Percentiles rank a stretch among this genome's conserved stretches.
Evolutionary conservation across 2,113 vertebrate genomes (phyloP).

Genomic region (Otus sunia): DNA sequence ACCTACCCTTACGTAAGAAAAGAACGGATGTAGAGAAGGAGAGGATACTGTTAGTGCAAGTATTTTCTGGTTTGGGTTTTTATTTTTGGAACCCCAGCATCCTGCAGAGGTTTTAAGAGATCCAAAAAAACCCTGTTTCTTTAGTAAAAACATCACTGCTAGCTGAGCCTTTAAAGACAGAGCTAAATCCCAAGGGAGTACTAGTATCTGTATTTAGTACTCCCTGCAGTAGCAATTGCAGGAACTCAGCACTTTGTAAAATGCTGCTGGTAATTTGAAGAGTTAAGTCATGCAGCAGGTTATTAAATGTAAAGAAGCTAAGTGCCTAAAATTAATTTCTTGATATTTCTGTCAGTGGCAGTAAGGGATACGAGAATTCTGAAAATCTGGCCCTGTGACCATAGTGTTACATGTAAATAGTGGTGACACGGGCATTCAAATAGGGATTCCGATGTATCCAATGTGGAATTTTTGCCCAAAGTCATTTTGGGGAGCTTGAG

Average conservation of each 20-base stretch:
- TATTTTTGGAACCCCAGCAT: background rate
- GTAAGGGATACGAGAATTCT: background rate
- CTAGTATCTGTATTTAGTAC: background rate
- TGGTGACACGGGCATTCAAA: background rate
- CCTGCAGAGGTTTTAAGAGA: background rate
- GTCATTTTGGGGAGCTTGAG: background rate
- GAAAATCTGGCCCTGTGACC: background rate
- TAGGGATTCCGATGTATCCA: background rate
- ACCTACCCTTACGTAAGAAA: background rate
- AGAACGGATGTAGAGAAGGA: background rate
- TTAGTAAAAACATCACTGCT: background rate
- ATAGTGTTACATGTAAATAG: background rate
- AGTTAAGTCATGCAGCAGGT: background rate
- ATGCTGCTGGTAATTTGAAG: background rate
- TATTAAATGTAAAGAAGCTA: background rate
- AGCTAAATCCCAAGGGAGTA: background rate
- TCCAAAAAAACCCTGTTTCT: background rate
- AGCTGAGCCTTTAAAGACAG: background rate
- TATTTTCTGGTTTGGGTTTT: background rate
- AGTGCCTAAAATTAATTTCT: background rate
- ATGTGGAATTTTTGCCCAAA: background rate
- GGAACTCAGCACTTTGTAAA: background rate
- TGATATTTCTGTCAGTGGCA: background rate
- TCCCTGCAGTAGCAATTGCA: background rate
- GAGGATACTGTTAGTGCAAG: background rate